Evolutionary conservation across 1,140 invertebrate genomes (phyloP).

Genomic region (Eriosoma lanigerum): DNA sequence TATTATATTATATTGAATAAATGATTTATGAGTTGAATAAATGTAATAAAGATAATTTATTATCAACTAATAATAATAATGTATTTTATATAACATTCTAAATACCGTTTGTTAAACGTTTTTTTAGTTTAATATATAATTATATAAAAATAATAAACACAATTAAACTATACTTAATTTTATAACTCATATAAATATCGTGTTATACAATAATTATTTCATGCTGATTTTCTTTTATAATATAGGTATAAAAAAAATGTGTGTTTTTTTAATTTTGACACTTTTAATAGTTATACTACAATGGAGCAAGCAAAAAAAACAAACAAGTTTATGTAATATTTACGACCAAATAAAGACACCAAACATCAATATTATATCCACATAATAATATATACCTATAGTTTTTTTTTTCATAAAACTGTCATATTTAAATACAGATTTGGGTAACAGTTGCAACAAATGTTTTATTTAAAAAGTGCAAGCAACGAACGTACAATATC

Average conservation of each 20-base stretch:
- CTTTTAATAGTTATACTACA: neutral
- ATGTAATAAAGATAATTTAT: no score
- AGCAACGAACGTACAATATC: no score
- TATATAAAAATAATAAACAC: no score
- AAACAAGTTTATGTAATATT: constrained; percentile 2
- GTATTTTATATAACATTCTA: no score
- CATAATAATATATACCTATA: neutral
- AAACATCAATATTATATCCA: neutral
- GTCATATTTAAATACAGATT: neutral
- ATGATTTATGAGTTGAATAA: no score
- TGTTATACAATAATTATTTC: no score
- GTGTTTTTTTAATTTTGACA: neutral
- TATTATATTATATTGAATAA: no score
- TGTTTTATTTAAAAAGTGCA: neutral
- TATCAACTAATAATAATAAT: no score
- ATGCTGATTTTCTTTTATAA: neutral
- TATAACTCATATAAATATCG: no score
- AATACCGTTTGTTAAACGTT: no score
- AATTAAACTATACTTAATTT: no score
- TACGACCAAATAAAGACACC: neutral
- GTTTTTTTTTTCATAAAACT: constrained; percentile 3
- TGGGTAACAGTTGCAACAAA: neutral
- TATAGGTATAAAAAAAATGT: neutral
- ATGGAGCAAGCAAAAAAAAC: neutral
- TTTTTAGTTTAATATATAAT: no score